Conservation (phyloP, 2,888 invertebrate genomes). For the Notocelia uddmanniana region DNA sequence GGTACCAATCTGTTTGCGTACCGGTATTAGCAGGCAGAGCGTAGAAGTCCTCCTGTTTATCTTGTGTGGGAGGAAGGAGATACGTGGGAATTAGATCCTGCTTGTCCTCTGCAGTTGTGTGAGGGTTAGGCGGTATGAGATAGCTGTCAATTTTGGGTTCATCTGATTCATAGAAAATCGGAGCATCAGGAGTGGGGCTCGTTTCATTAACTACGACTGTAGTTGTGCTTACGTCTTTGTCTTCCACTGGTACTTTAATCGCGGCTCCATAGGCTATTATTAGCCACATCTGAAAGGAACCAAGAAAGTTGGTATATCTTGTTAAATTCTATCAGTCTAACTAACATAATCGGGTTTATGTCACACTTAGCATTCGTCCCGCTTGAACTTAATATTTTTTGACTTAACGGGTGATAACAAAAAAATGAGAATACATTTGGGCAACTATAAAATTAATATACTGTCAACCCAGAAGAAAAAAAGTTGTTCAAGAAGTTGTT, state of each 20-base stretch:
- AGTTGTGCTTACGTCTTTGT: conserved; percentile 55
- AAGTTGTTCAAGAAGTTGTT: too few species aligned
- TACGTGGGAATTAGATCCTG: conserved; percentile 65
- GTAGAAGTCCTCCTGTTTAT: conserved; percentile 62
- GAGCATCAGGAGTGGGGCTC: conserved; percentile 57
- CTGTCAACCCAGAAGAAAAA: too few species aligned
- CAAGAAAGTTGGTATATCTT: conserved; percentile 17
- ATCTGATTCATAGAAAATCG: conserved; percentile 67
- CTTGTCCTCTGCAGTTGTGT: conserved; percentile 61
- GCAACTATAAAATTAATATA: too few species aligned
- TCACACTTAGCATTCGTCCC: too few species aligned
- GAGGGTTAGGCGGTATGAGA: conserved; percentile 67
- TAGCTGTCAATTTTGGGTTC: conserved; percentile 67
- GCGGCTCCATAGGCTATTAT: conserved; percentile 59
- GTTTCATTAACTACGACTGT: conserved; percentile 48
- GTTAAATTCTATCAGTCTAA: neutral
- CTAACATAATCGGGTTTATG: too few species aligned
- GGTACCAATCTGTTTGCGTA: conserved; percentile 77
- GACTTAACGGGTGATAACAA: too few species aligned
- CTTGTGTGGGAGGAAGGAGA: conserved; percentile 69
- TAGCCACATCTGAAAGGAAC: conserved; percentile 67
- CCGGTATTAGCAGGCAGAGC: conserved; percentile 64
- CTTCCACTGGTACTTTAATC: conserved; percentile 72
- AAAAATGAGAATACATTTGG: too few species aligned
- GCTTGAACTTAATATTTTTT: too few species aligned